Base-by-base conservation (phyloP, 1,140 invertebrate genomes). In the Lordiphosa stackelbergi region DNA sequence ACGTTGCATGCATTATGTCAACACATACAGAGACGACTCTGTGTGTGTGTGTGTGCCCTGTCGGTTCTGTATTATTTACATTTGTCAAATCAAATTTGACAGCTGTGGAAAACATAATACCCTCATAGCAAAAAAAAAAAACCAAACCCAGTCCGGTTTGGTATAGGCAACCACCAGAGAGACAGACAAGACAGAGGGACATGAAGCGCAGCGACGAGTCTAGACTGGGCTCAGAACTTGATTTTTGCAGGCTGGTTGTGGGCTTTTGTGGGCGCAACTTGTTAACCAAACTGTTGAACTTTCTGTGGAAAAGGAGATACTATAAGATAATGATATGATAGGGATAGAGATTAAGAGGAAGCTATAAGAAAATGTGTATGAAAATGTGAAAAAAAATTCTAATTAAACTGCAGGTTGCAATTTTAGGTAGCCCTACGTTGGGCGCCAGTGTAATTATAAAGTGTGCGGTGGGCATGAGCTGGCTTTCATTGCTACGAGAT, bases 51-150 rank as follows among this genome's bases (percentile, higher is more conserved):
- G 24, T 28, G 24, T 2, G 6, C 28, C 28, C 41, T 22, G 37
- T 49, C 37, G 35, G 11, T 34, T 24, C 63, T 63, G 60, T 77
- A 83, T 81, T 79, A 75, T 83, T 81, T 81, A 75, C 77, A 83
- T 83, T 83, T 84, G 77, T 83, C 73, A 81, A 81, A 83, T 81
- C 77, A 81, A 72, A 81, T 81, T 81, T 81, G 75, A 81, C 77
- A 83, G 77, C 78, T 81, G 77, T 66, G 77, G 75, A 75, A 75
- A 83, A 75, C 68, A 75, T 75, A 81, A 81, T 81, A 81, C 41
- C 59, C n/a, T 10, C 28, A 59, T 36, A 48, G 49, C 36, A 49
- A 24, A 19, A 24, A 42, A 41, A 34, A 11, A 36, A 46, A 24
- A 42, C 41, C 40, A 11, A 36, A 46, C 36, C 12, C 61, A 53